Evolutionary conservation across 2,113 vertebrate species (phyloP), one percentile per base, ranked within the genome.

Genomic region (Pipra filicauda): DNA sequence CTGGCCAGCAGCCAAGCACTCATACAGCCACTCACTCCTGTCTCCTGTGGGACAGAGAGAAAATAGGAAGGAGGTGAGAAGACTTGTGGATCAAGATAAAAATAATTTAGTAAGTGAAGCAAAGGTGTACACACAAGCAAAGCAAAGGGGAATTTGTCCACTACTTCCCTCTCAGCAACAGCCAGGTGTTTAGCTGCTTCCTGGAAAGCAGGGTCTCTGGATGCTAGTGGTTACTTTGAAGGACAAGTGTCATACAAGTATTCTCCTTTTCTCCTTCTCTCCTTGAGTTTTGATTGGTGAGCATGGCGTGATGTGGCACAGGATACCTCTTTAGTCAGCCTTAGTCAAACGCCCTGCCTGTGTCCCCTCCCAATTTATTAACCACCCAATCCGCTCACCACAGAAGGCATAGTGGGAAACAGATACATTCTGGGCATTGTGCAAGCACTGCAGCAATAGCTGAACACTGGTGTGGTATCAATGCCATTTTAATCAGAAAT

Each of bases 291-390:
- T 66, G 24, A 37, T 65, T 74, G 39, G 49, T 74, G 22, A 82
- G 20, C 13, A 41, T 2, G 1, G 17, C 0, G 1, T 71, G 61
- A 71, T 74, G 23, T n/a, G 22, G 6, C 61, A 79, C 2, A 2
- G 62, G 66, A 24, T 61, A 62, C 41, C 12, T 23, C 30, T 61
- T 66, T n/a, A 31, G 15, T 70, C 49, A 41, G 21, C 41, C 33
- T 65, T 5, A 2, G 28, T 57, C 46, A 17, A 15, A 35, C 31
- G 37, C 62, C 27, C 30, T 66, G 17, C 46, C n/a, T 71, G 9
- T 72, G n/a, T 54, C n/a, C 11, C 16, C 18, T 67, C 27, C 4
- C 21, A 54, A 0, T 54, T 80, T 76, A 67, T 66, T 52, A 33
- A 18, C 27, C 31, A 64, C 5, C 22, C 37, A 76, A 16, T 12